A percentile compares a stretch with the other conserved stretches of the same genome.
Evolutionary conservation across 2,113 vertebrate species (phyloP).

Genomic region (Syrmaticus mikado): DNA sequence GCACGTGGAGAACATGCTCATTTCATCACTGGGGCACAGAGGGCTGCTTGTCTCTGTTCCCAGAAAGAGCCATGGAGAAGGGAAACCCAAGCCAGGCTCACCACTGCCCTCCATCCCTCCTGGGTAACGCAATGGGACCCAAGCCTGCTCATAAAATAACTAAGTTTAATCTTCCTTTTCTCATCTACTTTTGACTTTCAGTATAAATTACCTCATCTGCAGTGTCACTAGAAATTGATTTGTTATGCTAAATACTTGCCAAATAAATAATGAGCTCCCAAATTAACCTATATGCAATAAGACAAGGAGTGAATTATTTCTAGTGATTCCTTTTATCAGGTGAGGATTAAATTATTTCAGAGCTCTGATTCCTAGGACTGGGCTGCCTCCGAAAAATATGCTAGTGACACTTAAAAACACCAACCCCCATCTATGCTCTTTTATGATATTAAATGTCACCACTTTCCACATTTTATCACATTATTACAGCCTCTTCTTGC

Average conservation of each 20-base stretch:
- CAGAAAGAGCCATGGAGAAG: not conserved
- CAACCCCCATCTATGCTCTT: slow-evolving; percentile 39
- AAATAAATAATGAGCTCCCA: slow-evolving; percentile 82
- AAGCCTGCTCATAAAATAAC: slow-evolving; percentile 15
- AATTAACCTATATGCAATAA: slow-evolving; percentile 71
- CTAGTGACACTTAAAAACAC: slow-evolving; percentile 62
- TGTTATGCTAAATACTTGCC: slow-evolving; percentile 80
- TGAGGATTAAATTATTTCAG: slow-evolving; percentile 59
- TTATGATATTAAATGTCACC: slow-evolving; percentile 75
- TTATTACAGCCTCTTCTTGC: slow-evolving; percentile 68
- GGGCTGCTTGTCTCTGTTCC: not conserved
- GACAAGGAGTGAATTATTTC: slow-evolving; percentile 78
- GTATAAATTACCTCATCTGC: slow-evolving; percentile 74
- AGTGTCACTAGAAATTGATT: slow-evolving; percentile 78
- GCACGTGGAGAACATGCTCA: fast-evolving
- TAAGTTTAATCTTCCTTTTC: slow-evolving; percentile 61
- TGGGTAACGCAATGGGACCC: not conserved
- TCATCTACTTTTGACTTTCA: slow-evolving; percentile 73
- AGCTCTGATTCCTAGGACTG: not conserved
- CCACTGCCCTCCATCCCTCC: not conserved
- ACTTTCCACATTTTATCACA: slow-evolving; percentile 67
- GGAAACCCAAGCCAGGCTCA: not conserved
- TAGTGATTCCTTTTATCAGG: slow-evolving; percentile 58
- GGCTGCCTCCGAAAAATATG: not conserved
- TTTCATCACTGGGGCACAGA: not conserved